Base-by-base conservation (phyloP, 2,797 vertebrate species). In the Sebastes jordani region DNA sequence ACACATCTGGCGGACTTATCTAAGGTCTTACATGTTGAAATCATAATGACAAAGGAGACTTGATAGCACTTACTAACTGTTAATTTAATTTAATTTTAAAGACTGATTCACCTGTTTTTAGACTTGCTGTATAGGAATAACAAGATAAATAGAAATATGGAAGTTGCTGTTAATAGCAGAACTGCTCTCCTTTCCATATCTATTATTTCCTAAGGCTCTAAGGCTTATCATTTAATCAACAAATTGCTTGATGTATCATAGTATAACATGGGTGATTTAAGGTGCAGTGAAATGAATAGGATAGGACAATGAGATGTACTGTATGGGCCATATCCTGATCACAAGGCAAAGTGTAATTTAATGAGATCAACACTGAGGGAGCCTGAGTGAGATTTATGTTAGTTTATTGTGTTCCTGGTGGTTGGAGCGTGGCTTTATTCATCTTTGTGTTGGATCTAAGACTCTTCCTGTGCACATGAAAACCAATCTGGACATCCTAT, bases 291-390 rank as follows among this genome's bases (percentile, higher is more conserved):
- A 25, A 71, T 11, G 32, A 61, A 14, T 14, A 56, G 27, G 9
- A 49, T 46, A 16, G n/a, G 11, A 13, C 23, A 52, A 29, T 22
- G 27, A 36, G 6, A 52, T 61, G 2, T 11, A 23, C n/a, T 69
- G 52, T 20, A 32, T 67, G 14, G 14, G 16, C 68, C 11, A 30
- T 70, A 34, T 2, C 3, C 4, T 60, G 79, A 83, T 82, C 69
- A 69, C 22, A 60, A 78, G 65, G 66, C 36, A 84, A 77, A 72
- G 61, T 34, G 23, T 27, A 25, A 54, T 74, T 79, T 74, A 82
- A 81, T 87, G 72, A 81, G 76, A 71, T 30, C 38, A 54, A 73
- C 38, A 69, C 46, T 52, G 58, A 79, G 55, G 34, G 20, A 81
- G 59, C 13, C 32, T n/a, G 61, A 49, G 49, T 20, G 30, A 64